Evolutionary conservation across 2,888 invertebrate genomes (phyloP), one percentile per base, ranked within the genome.

Genomic region (Pollenia angustigena): DNA sequence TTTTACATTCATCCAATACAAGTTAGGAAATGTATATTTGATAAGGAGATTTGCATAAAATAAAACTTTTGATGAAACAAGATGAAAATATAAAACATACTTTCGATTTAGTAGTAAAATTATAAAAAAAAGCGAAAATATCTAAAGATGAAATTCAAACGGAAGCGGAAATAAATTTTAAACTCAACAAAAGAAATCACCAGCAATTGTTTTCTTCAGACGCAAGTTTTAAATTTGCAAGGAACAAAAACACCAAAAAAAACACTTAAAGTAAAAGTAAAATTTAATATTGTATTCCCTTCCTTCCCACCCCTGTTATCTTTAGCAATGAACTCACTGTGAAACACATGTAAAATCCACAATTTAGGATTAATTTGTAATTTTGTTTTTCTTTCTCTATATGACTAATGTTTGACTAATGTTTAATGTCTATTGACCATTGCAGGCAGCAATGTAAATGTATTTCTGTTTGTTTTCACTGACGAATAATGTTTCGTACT

Each of bases 321-420:
- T 32, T 50, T 0, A 42, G 12, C 14, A 44, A 2, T 46, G 40
- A 48, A 48, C 56, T 64, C 71, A 72, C 23, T 71, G 23, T 14
- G 50, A 44, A 75, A 74, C 81, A 69, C 79, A 69, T 80, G 80
- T 86, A 52, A 71, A 87, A 72, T 81, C 52, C 46, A 60, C 52
- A 60, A 69, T 74, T 86, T 81, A 88, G 91, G 92, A 91, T 91
- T 91, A 91, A 90, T 92, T 90, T 91, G 90, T 91, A 90, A 90
- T 91, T 91, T 76, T 46, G 58, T 62, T 69, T 58, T 52, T 68
- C 7, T 48, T 40, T 64, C 42, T 40, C 48, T 91, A 54, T 64
- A 54, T 88, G 85, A 87, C 89, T 90, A 90, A 90, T 89, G 71
- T 89, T 60, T 42, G 44, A 44, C 56, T 52, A 76, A 71, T 69